A percentile compares a stretch with the other conserved stretches of the same genome.
These are phyloP conservation scores for Perdita meconis DNA, from an alignment of 2,888 invertebrate genomes.

Conservation along the genomic window DNA sequence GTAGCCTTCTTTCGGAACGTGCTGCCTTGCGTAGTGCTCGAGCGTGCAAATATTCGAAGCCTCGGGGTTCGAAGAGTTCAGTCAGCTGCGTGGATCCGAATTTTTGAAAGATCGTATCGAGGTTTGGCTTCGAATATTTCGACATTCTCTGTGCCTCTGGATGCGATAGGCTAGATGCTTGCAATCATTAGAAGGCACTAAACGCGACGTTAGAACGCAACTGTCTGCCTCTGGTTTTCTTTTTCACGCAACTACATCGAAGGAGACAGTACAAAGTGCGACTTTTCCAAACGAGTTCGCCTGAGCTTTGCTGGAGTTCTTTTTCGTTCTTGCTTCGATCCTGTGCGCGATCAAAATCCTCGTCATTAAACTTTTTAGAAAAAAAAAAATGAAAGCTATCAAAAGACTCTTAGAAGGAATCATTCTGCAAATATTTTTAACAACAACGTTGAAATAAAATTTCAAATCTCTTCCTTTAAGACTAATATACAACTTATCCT, in stretches of 20 bases:
- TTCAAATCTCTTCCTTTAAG: too few relatives aligned
- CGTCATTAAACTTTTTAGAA: neutral
- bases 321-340: constrained; percentile 49
- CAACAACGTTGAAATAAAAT: too few relatives aligned
- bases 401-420: too few relatives aligned
- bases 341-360: constrained; percentile 29
- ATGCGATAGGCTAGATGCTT: constrained; percentile 31
- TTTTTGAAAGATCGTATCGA: neutral
- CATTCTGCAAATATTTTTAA: too few relatives aligned
- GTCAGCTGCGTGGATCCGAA: too few relatives aligned
- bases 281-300: constrained; percentile 72
- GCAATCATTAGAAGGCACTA: neutral
- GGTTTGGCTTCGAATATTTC: constrained; percentile 35
- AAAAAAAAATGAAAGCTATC: neutral
- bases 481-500: too few relatives aligned
- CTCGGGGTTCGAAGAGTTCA: constrained; percentile 10
- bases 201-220: constrained; percentile 25
- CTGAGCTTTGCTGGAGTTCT: constrained; percentile 78
- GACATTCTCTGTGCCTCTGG: neutral
- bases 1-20: constrained; percentile 1
- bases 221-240: constrained; percentile 40
- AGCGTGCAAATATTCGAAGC: constrained; percentile 48
- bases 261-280: constrained; percentile 50
- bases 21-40: constrained; percentile 34
- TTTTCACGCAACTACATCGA: constrained; percentile 57